Evolutionary conservation across 2,888 invertebrate genomes (phyloP).

Genomic region (Drosophila merina): DNA sequence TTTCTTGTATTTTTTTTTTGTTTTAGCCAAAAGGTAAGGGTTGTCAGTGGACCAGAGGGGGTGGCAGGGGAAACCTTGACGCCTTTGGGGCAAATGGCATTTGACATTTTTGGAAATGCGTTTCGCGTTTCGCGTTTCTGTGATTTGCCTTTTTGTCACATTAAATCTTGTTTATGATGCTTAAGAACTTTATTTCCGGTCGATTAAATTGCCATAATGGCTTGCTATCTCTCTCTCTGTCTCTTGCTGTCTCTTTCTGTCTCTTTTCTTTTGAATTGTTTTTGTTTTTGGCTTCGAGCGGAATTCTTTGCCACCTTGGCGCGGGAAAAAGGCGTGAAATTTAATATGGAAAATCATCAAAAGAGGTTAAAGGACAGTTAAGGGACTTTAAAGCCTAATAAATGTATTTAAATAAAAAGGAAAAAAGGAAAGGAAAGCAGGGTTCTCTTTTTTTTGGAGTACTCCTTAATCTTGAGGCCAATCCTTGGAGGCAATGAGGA

Average conservation of each 20-base stretch:
- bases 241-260: not conserved
- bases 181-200: slow-evolving; percentile 79
- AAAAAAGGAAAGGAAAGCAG: no score
- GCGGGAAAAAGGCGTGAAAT: not conserved
- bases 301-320: not conserved
- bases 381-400: no score
- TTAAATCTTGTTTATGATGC: slow-evolving; percentile 76
- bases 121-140: slow-evolving; percentile 40
- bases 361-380: not conserved
- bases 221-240: not conserved
- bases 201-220: slow-evolving; percentile 77
- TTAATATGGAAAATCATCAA: slow-evolving; percentile 25
- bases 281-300: not conserved
- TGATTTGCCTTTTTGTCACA: slow-evolving; percentile 76
- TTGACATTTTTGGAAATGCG: slow-evolving; percentile 61
- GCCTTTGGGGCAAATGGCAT: slow-evolving; percentile 67
- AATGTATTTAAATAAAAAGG: no score
- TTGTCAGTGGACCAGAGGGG: not conserved
- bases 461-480: not conserved
- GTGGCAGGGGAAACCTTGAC: slow-evolving; percentile 35
- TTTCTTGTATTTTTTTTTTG: not conserved
- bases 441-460: no score
- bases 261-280: not conserved
- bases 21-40: not conserved
- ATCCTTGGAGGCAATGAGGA: slow-evolving; percentile 22